Conservation (phyloP, 2,113 vertebrate species). For the Podilymbus podiceps region DNA sequence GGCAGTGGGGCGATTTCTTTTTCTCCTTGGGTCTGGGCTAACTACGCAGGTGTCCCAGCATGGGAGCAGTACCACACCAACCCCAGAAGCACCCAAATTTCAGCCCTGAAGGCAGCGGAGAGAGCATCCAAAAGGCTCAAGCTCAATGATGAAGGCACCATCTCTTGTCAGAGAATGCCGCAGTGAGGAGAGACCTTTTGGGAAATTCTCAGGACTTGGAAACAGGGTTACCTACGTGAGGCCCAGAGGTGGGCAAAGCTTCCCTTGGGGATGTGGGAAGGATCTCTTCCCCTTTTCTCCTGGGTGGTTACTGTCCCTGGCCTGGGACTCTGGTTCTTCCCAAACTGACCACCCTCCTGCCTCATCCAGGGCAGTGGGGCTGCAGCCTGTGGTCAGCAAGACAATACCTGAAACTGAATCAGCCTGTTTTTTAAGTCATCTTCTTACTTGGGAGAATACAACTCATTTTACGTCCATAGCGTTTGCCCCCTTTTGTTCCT, state of each 20-base stretch:
- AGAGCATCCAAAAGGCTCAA: background rate
- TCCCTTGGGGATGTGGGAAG: background rate
- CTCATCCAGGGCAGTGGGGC: background rate
- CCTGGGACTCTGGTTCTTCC: background rate
- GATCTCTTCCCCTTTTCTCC: background rate
- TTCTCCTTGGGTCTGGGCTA: background rate
- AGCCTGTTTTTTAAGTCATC: background rate
- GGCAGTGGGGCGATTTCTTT: background rate
- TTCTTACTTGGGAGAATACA: background rate
- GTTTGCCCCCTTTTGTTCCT: background rate
- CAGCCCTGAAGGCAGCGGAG: background rate
- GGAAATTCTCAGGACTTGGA: background rate
- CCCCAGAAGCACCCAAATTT: background rate
- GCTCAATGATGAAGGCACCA: background rate
- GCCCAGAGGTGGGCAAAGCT: background rate
- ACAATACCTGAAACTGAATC: background rate
- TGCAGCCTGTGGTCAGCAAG: background rate
- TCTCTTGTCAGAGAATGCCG: background rate
- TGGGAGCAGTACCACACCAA: background rate
- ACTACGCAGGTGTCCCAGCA: too few species aligned
- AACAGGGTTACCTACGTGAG: background rate
- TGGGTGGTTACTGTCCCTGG: background rate
- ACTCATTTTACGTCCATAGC: rapidly evolving
- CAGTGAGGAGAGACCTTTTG: background rate
- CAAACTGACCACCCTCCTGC: background rate